Conservation (phyloP, 92 coral and sea anemone genomes). For the Palythoa grandiflora region DNA sequence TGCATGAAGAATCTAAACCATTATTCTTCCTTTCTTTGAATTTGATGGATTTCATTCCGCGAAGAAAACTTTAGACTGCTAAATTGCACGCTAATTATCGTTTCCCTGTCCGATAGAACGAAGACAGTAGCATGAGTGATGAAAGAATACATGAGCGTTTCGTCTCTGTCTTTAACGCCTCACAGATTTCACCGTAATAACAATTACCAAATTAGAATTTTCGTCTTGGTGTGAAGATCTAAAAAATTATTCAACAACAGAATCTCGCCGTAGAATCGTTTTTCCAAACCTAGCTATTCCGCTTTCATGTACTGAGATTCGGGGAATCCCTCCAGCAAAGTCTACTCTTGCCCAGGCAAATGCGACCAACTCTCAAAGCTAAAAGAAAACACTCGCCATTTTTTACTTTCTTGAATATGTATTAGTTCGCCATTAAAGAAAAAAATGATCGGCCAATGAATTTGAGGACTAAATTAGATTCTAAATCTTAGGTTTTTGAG, state of each 20-base stretch:
- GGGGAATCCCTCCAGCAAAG: slow-evolving; percentile 21
- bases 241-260: slow-evolving; percentile 4
- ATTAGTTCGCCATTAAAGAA: slow-evolving; percentile 71
- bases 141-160: neutral
- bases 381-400: slow-evolving; percentile 19
- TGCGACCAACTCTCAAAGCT: slow-evolving; percentile 4
- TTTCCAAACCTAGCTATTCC: neutral
- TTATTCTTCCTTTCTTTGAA: slow-evolving; percentile 28
- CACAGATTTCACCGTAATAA: slow-evolving; percentile 74
- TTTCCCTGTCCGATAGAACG: neutral
- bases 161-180: slow-evolving; percentile 75
- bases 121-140: neutral
- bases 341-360: neutral
- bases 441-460: slow-evolving; percentile 2
- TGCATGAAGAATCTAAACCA: slow-evolving; percentile 75
- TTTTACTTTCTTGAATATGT: slow-evolving; percentile 80
- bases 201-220: slow-evolving; percentile 72
- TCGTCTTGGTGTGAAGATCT: slow-evolving; percentile 27
- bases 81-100: neutral
- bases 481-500: neutral
- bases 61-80: neutral
- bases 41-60: neutral
- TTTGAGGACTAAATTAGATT: neutral
- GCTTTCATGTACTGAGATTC: neutral
- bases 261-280: neutral